Conservation (phyloP, 2,888 invertebrate genomes). For the Gryllus longicercus region DNA sequence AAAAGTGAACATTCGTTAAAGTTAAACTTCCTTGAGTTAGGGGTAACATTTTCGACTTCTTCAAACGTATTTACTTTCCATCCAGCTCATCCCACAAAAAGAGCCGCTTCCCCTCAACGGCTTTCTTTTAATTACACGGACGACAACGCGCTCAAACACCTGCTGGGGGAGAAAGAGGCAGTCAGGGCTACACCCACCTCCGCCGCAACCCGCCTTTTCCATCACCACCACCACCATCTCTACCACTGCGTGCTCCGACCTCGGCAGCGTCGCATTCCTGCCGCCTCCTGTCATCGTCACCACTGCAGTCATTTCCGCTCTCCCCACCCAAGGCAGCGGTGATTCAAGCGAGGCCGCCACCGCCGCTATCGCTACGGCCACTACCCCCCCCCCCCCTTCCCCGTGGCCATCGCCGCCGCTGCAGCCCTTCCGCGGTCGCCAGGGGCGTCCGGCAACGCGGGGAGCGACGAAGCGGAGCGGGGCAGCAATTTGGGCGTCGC, state of each 20-base stretch:
- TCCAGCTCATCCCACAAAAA: no score
- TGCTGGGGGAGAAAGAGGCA: not conserved
- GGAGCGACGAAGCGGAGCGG: not conserved
- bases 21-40: no score
- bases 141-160: not conserved
- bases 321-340: no score
- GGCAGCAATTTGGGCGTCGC: not conserved
- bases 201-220: not conserved
- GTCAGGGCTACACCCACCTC: not conserved
- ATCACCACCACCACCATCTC: not conserved
- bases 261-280: no score
- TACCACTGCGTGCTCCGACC: no score
- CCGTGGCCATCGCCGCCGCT: not conserved
- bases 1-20: no score
- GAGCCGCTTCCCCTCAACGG: not conserved
- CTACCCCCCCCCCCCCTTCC: not conserved
- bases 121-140: not conserved
- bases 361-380: not conserved
- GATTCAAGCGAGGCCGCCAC: no score
- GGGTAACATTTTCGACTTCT: no score
- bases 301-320: no score
- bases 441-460: no score
- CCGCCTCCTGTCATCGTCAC: no score
- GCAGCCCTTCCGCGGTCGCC: not conserved
- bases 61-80: no score